phyloP scores from a whole-genome alignment of 2,888 invertebrate species.

The Apeira syringaria region DNA sequence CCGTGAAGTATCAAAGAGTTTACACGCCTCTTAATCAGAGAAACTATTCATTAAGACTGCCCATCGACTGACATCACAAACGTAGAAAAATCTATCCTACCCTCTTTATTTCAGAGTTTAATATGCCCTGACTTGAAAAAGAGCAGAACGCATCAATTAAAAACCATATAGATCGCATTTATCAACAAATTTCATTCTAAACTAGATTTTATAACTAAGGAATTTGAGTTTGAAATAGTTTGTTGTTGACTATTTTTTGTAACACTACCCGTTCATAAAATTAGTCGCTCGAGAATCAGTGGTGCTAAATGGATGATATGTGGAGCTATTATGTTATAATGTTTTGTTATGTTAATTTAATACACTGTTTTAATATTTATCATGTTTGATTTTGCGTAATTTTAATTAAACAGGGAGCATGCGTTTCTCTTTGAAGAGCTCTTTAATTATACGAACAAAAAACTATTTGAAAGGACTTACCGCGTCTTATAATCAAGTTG shows the following conservation, averaged over 20 bases:
- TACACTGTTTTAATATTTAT: slow-evolving; percentile 2
- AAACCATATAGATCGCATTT: slow-evolving; percentile 19
- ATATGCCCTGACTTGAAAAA: neutral
- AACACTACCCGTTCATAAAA: slow-evolving; percentile 7
- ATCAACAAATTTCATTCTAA: neutral
- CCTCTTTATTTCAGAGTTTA: neutral
- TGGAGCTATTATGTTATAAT: slow-evolving; percentile 14
- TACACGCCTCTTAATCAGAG: slow-evolving; percentile 19
- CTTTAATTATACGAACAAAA: too few species aligned
- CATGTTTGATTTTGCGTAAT: neutral
- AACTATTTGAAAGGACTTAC: too few species aligned
- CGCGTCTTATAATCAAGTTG: too few species aligned
- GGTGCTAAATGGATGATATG: slow-evolving; percentile 11
- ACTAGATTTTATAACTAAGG: neutral
- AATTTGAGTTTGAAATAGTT: slow-evolving; percentile 1
- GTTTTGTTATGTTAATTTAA: slow-evolving; percentile 6
- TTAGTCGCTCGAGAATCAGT: slow-evolving; percentile 14
- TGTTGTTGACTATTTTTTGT: neutral
- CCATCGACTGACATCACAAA: slow-evolving; percentile 6
- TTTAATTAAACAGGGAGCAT: neutral
- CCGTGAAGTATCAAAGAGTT: slow-evolving; percentile 13
- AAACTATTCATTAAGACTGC: slow-evolving; percentile 11
- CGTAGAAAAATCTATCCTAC: slow-evolving; percentile 3
- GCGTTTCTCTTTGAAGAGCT: too few species aligned
- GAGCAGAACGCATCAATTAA: slow-evolving; percentile 16